phyloP scores from a whole-genome alignment of 2,797 vertebrate species.

The Lutra lutra region DNA sequence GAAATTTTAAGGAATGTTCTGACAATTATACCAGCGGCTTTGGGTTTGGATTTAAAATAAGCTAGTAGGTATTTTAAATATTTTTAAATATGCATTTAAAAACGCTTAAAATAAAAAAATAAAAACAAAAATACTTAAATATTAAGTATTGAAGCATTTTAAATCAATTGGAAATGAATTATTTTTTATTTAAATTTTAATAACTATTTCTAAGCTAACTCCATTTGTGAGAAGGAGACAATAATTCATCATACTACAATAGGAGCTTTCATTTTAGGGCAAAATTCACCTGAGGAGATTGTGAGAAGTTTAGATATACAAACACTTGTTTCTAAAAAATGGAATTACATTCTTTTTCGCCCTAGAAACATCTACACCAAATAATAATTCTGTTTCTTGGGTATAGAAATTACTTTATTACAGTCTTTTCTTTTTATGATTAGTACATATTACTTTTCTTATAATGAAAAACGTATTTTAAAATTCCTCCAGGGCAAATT shows the following conservation, averaged over 20 bases:
- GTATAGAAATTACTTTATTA: neutral
- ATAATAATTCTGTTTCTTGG: neutral
- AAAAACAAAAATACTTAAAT: neutral
- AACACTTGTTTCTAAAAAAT: neutral
- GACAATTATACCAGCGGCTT: neutral
- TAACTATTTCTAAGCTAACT: neutral
- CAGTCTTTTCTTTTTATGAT: neutral
- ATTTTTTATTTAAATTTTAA: neutral
- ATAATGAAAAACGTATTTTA: neutral
- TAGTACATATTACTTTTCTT: conserved; percentile 7
- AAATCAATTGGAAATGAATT: neutral
- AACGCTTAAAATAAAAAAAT: neutral
- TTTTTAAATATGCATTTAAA: neutral
- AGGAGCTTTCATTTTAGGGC: neutral
- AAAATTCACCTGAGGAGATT: neutral
- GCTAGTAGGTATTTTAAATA: neutral
- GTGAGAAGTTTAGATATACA: neutral
- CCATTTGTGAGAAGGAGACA: neutral
- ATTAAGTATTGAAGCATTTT: neutral
- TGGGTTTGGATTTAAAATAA: neutral
- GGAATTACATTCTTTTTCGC: neutral
- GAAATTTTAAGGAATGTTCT: neutral
- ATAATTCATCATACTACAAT: neutral
- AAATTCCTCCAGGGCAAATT: neutral
- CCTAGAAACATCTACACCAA: neutral